Evolutionary conservation across 1,140 invertebrate species (phyloP).

Genomic region (Eufriesea mexicana): DNA sequence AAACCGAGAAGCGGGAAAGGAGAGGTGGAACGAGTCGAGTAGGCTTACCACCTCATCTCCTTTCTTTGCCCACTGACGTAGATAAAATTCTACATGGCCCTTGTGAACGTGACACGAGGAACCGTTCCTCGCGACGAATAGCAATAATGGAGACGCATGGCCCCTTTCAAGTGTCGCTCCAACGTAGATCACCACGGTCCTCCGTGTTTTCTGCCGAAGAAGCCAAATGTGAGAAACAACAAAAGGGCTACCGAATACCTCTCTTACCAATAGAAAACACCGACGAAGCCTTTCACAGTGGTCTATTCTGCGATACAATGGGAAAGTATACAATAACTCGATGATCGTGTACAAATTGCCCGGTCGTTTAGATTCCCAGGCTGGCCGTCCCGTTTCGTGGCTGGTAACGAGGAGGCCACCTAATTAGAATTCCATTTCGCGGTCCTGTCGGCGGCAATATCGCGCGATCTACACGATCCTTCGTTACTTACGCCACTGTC

Average conservation of each 20-base stretch:
- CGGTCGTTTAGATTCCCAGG: background rate
- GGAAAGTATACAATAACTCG: slow-evolving; percentile 3
- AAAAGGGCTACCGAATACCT: background rate
- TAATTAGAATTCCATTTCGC: slow-evolving; percentile 51
- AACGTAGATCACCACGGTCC: background rate
- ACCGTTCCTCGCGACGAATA: slow-evolving; percentile 41
- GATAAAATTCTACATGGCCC: slow-evolving; percentile 67
- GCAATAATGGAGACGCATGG: slow-evolving; percentile 30
- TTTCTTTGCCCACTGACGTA: slow-evolving; percentile 67
- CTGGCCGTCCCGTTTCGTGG: background rate
- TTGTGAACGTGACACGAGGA: slow-evolving; percentile 53
- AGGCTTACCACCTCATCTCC: slow-evolving; percentile 67
- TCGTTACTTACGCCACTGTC: slow-evolving; percentile 66
- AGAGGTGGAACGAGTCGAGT: slow-evolving; percentile 71
- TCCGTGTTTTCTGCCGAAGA: background rate
- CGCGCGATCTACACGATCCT: slow-evolving; percentile 58
- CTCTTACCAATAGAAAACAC: background rate
- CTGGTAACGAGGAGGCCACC: slow-evolving; percentile 21
- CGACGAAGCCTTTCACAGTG: background rate
- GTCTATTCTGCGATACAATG: background rate
- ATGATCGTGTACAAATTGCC: slow-evolving; percentile 29
- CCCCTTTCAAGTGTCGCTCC: slow-evolving; percentile 14
- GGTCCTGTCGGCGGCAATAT: slow-evolving; percentile 37
- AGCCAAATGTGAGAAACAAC: background rate
- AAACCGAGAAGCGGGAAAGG: slow-evolving; percentile 71